Percentiles rank a stretch among this genome's conserved stretches.
Conservation (phyloP, 35 echinoderm and acorn worm species). For the Stichopus chloronotus region DNA sequence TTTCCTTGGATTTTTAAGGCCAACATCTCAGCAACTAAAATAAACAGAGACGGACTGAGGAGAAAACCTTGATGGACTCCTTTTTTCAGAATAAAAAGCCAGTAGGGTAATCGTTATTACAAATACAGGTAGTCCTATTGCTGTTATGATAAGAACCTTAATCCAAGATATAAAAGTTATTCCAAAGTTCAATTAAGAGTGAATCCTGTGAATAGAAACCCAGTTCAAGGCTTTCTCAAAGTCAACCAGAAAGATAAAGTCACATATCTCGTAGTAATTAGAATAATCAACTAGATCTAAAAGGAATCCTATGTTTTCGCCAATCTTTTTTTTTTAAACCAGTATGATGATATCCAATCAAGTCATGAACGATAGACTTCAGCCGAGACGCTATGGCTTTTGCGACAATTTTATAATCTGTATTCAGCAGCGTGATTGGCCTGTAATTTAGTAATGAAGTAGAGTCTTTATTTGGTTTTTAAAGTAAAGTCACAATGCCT, state of each 20-base stretch:
- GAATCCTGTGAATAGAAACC: background rate
- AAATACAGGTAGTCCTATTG: background rate
- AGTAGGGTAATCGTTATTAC: background rate
- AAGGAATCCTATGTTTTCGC: background rate
- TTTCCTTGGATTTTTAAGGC: too few relatives aligned
- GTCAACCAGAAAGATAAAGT: too few relatives aligned
- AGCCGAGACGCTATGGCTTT: background rate
- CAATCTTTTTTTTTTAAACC: background rate
- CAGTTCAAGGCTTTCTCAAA: background rate
- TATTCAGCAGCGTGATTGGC: background rate
- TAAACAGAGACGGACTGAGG: too few relatives aligned
- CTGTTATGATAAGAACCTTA: background rate
- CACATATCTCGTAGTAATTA: background rate
- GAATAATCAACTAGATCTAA: too few relatives aligned
- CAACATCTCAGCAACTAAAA: too few relatives aligned
- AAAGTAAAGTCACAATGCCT: too few relatives aligned
- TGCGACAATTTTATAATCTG: background rate
- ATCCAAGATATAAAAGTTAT: background rate
- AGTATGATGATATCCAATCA: background rate
- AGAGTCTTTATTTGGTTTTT: background rate
- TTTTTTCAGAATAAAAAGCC: background rate
- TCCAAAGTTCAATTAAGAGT: background rate
- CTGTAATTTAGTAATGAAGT: background rate
- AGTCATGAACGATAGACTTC: background rate
- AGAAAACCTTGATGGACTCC: constrained; percentile 3